Conservation (phyloP, 1,140 invertebrate genomes). For the Musca vetustissima region DNA sequence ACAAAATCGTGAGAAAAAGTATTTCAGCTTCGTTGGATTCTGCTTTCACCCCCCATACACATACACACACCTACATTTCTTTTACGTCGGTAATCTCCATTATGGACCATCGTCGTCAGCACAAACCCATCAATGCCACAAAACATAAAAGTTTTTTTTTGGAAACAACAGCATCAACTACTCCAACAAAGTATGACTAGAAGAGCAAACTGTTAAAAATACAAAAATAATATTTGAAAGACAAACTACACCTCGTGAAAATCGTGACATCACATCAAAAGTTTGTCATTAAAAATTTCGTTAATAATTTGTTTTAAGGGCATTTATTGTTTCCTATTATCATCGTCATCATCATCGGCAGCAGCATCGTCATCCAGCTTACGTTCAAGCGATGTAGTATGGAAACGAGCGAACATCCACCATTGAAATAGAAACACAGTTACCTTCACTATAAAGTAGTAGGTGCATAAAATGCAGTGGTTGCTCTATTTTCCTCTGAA, state of each 20-base stretch:
- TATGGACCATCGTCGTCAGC: neutral
- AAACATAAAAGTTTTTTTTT: conserved; percentile 2
- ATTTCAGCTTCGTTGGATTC: conserved; percentile 1
- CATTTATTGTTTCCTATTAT: conserved; percentile 12
- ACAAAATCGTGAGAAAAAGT: conserved; percentile 48
- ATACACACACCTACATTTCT: neutral
- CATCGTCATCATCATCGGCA: neutral
- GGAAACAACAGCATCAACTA: neutral
- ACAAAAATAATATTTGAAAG: neutral
- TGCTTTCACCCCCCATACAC: neutral
- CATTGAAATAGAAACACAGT: too few relatives aligned
- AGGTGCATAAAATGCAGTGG: too few relatives aligned
- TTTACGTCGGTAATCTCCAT: neutral
- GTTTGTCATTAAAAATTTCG: conserved; percentile 56
- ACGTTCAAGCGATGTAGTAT: neutral
- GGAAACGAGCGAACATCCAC: neutral
- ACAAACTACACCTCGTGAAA: conserved; percentile 33
- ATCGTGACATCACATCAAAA: conserved; percentile 54
- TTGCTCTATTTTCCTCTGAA: too few relatives aligned
- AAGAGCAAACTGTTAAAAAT: neutral
- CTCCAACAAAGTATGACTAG: neutral
- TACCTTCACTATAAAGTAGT: too few relatives aligned
- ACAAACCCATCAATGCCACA: neutral
- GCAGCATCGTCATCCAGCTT: too few relatives aligned
- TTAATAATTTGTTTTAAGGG: conserved; percentile 48